Evolutionary conservation across 2,888 invertebrate genomes (phyloP).

Genomic region (Eupithecia subfuscata): DNA sequence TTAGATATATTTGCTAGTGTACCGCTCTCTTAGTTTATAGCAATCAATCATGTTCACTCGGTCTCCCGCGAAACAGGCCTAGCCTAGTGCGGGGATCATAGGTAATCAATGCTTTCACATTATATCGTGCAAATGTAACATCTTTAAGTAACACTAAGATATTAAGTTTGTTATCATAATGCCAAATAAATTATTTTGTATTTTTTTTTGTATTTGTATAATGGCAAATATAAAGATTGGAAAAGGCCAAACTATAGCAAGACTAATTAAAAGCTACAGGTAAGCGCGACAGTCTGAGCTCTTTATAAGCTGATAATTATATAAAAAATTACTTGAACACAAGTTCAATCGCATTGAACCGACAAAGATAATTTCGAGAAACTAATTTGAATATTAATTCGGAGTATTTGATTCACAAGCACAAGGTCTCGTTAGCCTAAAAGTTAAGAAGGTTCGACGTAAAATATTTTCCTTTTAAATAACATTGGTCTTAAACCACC

Average conservation of each 20-base stretch:
- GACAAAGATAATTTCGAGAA: constrained; percentile 39
- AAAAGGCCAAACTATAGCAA: background rate
- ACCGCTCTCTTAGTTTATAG: too few relatives aligned
- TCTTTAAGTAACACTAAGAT: too few relatives aligned
- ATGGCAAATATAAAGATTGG: background rate
- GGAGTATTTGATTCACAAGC: constrained; percentile 68
- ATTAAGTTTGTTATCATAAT: too few relatives aligned
- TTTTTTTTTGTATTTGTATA: too few relatives aligned
- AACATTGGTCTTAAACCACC: constrained; percentile 24
- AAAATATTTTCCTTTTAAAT: constrained; percentile 58
- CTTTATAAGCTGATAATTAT: background rate
- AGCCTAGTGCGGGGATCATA: too few relatives aligned
- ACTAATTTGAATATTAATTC: constrained; percentile 70
- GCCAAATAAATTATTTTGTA: too few relatives aligned
- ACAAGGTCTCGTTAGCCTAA: constrained; percentile 70
- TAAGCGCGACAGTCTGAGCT: background rate
- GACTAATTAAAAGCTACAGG: background rate
- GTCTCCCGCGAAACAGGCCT: too few relatives aligned
- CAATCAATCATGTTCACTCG: too few relatives aligned
- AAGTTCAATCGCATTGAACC: constrained; percentile 26
- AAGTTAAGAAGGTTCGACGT: constrained; percentile 71
- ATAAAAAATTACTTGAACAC: constrained; percentile 18
- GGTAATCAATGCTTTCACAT: too few relatives aligned
- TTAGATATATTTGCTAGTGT: too few relatives aligned
- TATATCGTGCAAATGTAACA: too few relatives aligned